These are phyloP conservation scores for Epirrita christyi DNA, from an alignment of 2,888 invertebrate genomes.

Conservation along the genomic window DNA sequence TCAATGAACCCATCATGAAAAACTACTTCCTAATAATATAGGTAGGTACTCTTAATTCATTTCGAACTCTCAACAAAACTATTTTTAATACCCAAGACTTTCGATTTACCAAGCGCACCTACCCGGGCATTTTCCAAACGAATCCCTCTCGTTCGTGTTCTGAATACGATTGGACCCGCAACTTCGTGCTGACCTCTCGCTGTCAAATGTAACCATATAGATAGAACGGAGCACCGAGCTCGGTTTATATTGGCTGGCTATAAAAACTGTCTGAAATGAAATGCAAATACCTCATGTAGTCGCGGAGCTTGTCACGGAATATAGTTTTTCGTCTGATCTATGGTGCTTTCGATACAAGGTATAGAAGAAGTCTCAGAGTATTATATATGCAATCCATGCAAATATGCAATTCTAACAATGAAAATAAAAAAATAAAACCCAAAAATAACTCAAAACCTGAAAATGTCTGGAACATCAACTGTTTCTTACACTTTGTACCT, in stretches of 20 bases:
- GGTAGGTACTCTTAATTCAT: no score
- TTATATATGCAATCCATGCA: no score
- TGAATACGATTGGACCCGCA: conserved; percentile 44
- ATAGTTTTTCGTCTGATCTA: not conserved
- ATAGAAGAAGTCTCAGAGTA: no score
- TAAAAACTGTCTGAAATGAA: conserved; percentile 39
- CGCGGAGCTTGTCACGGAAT: not conserved
- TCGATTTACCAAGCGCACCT: conserved; percentile 43
- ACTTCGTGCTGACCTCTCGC: conserved; percentile 38
- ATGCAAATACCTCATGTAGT: conserved; percentile 38
- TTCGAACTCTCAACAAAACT: conserved; percentile 20
- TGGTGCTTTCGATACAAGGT: no score
- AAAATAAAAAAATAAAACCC: no score
- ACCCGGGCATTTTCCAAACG: conserved; percentile 47
- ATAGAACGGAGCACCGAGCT: conserved; percentile 21
- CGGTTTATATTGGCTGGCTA: conserved; percentile 38
- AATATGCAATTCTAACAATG: no score
- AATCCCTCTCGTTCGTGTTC: conserved; percentile 49
- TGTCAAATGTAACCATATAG: conserved; percentile 24
- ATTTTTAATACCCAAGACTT: conserved; percentile 35
- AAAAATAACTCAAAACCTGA: no score
- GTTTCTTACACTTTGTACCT: no score
- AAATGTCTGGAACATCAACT: no score
- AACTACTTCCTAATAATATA: no score
- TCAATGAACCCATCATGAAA: no score